Percentiles rank a stretch among this genome's conserved stretches.
Evolutionary conservation across 2,113 vertebrate species (phyloP).

Genomic region (Brevimyrus niger): DNA sequence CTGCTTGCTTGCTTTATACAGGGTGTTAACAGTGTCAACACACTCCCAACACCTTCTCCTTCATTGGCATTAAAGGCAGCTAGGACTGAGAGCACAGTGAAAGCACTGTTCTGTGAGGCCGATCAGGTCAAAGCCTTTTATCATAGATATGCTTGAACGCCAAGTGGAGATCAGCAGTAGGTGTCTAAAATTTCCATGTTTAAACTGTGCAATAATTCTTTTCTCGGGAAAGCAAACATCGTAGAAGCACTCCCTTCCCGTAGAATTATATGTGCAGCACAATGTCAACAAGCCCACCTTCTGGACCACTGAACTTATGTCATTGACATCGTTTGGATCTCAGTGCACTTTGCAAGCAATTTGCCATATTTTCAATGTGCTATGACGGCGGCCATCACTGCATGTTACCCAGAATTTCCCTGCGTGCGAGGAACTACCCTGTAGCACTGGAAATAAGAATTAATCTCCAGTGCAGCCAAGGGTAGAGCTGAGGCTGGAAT

Average conservation of each 20-base stretch:
- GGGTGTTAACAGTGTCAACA: neutral
- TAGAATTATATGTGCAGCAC: neutral
- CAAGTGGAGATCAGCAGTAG: neutral
- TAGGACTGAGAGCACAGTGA: neutral
- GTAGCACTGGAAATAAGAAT: neutral
- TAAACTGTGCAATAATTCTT: neutral
- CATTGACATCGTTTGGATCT: neutral
- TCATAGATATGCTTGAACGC: neutral
- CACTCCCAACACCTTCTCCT: neutral
- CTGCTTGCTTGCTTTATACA: neutral
- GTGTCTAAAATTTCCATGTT: neutral
- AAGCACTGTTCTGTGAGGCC: neutral
- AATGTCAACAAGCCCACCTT: neutral
- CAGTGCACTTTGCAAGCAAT: neutral
- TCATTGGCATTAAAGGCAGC: neutral
- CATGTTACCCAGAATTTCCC: neutral
- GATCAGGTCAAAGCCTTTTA: neutral
- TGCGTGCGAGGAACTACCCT: neutral
- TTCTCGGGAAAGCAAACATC: neutral
- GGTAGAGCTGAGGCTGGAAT: neutral
- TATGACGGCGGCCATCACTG: neutral
- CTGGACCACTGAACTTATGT: neutral
- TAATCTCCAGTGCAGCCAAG: neutral
- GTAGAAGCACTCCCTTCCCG: neutral
- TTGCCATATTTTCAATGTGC: neutral